Conservation (phyloP, 2,113 vertebrate genomes). For the Notothenia rossii region DNA sequence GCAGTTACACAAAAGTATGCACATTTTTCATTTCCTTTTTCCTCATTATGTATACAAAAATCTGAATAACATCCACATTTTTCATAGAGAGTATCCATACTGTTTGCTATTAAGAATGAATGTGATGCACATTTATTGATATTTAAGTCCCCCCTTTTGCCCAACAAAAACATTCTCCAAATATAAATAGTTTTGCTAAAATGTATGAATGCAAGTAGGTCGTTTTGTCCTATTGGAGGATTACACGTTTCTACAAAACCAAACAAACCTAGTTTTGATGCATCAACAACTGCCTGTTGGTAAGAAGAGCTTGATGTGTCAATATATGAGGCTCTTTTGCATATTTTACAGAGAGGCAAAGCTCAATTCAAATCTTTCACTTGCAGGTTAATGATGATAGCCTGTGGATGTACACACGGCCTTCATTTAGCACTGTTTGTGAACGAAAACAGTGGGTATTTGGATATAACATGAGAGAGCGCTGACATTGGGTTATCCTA, state of each 20-base stretch:
- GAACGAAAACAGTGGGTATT: slow-evolving; percentile 46
- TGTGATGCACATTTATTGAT: background rate
- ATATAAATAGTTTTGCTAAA: background rate
- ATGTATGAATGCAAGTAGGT: background rate
- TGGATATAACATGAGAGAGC: slow-evolving; percentile 47
- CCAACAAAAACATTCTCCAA: background rate
- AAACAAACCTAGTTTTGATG: background rate
- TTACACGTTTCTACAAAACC: background rate
- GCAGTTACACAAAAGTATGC: background rate
- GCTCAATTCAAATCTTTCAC: slow-evolving; percentile 1
- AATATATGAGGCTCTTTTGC: background rate
- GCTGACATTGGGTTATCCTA: slow-evolving; percentile 71
- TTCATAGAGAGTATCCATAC: background rate
- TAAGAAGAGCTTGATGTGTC: background rate
- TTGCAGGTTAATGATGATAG: slow-evolving; percentile 18
- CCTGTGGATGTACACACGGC: slow-evolving; percentile 12
- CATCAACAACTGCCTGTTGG: background rate
- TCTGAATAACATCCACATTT: background rate
- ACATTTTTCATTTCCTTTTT: too few relatives aligned
- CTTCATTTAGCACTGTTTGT: slow-evolving; percentile 32
- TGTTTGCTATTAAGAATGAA: background rate
- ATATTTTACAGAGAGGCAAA: background rate
- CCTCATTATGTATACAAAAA: background rate
- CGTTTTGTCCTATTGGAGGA: background rate
- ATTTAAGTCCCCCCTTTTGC: background rate